Evolutionary conservation across 2,113 vertebrate species (phyloP), one percentile per base, ranked within the genome.

Genomic region (Xiphophorus hellerii): DNA sequence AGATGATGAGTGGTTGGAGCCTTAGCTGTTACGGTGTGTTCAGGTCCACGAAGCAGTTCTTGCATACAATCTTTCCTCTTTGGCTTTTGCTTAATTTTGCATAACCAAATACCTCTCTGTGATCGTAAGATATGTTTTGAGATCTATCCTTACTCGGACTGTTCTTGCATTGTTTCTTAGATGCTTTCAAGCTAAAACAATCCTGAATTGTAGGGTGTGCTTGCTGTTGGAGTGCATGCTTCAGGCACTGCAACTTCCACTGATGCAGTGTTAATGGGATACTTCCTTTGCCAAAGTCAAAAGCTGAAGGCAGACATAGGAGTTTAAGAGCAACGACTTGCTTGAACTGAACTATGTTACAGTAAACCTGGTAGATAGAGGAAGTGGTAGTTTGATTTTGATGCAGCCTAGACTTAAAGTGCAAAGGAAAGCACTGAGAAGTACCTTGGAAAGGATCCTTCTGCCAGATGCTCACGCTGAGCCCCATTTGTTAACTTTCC

Each of bases 151-250:
- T 25, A 15, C 9, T 63, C 27, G 3, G 33, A 13, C 51, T 4
- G 3, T 30, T 80, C 64, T 67, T 33, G 15, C 37, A 27, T 35
- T 6, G 12, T 4, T 20, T 14, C 29, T 6, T 10, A 5, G 31
- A 9, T 33, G 58, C 25, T 78, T 71, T 72, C 62, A 17, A 54
- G 35, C 1, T 63, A 61, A 62, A 62, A 13, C 25, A 65, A 78
- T 76, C 78, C 60, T 20, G 84, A 80, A 22, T 31, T 75, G 6
- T 81, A 37, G 66, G 76, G 71, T 82, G 5, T 22, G 12, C 62
- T 58, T 4, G 30, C n/a, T 17, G 71, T 25, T 73, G 28, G 17
- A 13, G 39, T 51, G 22, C 4, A 22, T 33, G 5, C 42, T 15
- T 69, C 27, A 76, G 20, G 8, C 22, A 28, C 28, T 42, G 25